Conservation (phyloP, 1,140 invertebrate genomes). For the Micrasema longulum region DNA sequence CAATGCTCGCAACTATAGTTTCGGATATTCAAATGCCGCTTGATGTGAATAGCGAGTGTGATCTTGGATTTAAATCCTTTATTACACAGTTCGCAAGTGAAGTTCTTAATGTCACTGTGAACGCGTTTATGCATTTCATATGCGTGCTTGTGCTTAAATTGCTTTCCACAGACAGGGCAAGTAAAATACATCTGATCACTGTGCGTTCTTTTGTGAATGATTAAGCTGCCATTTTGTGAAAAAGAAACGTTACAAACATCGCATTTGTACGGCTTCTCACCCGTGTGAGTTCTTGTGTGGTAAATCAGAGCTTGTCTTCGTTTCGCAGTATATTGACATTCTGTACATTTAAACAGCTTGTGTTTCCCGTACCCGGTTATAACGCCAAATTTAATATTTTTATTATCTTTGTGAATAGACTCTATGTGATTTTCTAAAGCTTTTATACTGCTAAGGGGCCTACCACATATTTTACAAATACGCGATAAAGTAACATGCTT, state of each 20-base stretch:
- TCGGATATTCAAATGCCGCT: constrained; percentile 63
- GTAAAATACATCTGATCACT: constrained; percentile 65
- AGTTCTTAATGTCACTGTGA: constrained; percentile 59
- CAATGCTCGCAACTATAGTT: constrained; percentile 66
- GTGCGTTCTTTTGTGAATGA: constrained; percentile 66
- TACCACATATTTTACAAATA: constrained; percentile 39
- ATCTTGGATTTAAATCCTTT: constrained; percentile 60
- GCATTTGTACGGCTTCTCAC: constrained; percentile 63
- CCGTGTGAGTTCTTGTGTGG: constrained; percentile 68
- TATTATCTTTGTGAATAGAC: constrained; percentile 53
- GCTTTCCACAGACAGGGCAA: constrained; percentile 72
- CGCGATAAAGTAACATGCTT: background rate
- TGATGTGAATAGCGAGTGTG: constrained; percentile 61
- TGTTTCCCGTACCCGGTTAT: constrained; percentile 57
- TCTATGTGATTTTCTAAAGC: constrained; percentile 38
- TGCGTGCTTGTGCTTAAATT: constrained; percentile 68
- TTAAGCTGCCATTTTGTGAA: constrained; percentile 66
- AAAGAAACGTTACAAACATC: constrained; percentile 70
- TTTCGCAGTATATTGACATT: constrained; percentile 61
- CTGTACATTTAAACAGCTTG: constrained; percentile 60
- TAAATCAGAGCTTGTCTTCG: constrained; percentile 64
- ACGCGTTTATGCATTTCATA: constrained; percentile 62
- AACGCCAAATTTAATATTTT: constrained; percentile 36
- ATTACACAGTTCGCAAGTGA: constrained; percentile 60
- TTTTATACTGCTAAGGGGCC: constrained; percentile 29